A percentile compares a stretch with the other conserved stretches of the same genome.
Conservation (phyloP, 2,888 invertebrate species). For the Xanthia togata region DNA sequence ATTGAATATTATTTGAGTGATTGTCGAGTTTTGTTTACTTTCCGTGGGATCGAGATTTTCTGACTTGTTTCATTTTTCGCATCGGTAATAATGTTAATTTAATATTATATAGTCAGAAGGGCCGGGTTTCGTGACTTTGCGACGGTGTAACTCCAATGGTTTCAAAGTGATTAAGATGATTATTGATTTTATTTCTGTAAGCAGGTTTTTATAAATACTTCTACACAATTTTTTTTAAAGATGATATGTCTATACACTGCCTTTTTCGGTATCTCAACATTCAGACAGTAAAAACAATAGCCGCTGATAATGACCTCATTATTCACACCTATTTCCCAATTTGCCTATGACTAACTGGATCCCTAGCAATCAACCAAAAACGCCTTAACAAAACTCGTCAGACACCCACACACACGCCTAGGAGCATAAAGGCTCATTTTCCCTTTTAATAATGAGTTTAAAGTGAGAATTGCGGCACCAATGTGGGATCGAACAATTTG, state of each 20-base stretch:
- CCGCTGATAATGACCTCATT: not conserved
- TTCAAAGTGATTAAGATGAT: not conserved
- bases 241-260: not conserved
- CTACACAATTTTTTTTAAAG: not conserved
- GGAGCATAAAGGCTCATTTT: constrained; percentile 13
- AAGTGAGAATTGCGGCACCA: constrained; percentile 29
- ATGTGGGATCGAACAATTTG: constrained; percentile 53
- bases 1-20: not conserved
- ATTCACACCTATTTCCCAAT: not conserved
- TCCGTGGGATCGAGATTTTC: not conserved
- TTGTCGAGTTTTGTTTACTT: not conserved
- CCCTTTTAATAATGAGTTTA: constrained; percentile 41
- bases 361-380: constrained; percentile 20
- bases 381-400: not conserved
- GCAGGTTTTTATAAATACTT: not conserved
- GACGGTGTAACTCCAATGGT: not conserved
- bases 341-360: not conserved
- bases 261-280: not conserved
- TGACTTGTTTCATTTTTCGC: not conserved
- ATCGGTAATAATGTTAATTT: not conserved
- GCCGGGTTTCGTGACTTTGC: not conserved
- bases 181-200: not conserved
- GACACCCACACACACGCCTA: constrained; percentile 8
- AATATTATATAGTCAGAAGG: not conserved
- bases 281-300: not conserved